These are phyloP conservation scores for Luffia ferchaultella DNA, from an alignment of 2,888 invertebrate species.

Conservation along the genomic window DNA sequence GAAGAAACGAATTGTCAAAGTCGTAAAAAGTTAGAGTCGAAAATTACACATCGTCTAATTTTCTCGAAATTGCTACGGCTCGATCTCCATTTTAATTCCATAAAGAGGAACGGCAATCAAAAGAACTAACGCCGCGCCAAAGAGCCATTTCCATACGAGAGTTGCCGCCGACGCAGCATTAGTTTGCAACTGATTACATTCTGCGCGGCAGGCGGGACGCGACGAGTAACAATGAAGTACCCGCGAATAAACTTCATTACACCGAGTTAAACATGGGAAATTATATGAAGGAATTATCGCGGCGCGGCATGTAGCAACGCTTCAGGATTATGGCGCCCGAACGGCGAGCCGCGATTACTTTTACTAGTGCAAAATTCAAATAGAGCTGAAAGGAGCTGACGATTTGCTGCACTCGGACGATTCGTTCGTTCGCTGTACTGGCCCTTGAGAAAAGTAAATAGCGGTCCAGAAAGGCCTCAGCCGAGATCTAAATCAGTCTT, in stretches of 20 bases:
- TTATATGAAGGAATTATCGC: slow-evolving; percentile 63
- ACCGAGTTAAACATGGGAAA: slow-evolving; percentile 59
- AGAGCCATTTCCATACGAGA: slow-evolving; percentile 62
- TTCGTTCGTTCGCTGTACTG: too few species aligned
- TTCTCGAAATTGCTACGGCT: slow-evolving; percentile 48
- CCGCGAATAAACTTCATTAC: slow-evolving; percentile 64
- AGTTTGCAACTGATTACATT: slow-evolving; percentile 65
- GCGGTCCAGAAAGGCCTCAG: slow-evolving; percentile 42
- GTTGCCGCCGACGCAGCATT: slow-evolving; percentile 52
- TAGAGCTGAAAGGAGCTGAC: too few species aligned
- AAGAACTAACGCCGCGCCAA: slow-evolving; percentile 58
- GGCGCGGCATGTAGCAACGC: slow-evolving; percentile 34
- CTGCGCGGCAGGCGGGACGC: slow-evolving; percentile 35
- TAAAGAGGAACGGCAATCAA: slow-evolving; percentile 54
- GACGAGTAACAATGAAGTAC: slow-evolving; percentile 58
- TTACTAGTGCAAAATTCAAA: not conserved
- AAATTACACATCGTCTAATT: slow-evolving; percentile 59
- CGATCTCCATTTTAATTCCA: slow-evolving; percentile 58
- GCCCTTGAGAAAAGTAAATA: slow-evolving; percentile 53
- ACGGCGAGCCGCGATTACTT: not conserved
- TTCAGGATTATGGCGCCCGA: slow-evolving; percentile 32
- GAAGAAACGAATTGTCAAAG: not conserved
- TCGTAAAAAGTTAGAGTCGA: slow-evolving; percentile 35
- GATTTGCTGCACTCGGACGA: too few species aligned
- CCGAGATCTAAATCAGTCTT: slow-evolving; percentile 56